Conservation (phyloP, 2,113 vertebrate genomes). For the Dicerorhinus sumatrensis region DNA sequence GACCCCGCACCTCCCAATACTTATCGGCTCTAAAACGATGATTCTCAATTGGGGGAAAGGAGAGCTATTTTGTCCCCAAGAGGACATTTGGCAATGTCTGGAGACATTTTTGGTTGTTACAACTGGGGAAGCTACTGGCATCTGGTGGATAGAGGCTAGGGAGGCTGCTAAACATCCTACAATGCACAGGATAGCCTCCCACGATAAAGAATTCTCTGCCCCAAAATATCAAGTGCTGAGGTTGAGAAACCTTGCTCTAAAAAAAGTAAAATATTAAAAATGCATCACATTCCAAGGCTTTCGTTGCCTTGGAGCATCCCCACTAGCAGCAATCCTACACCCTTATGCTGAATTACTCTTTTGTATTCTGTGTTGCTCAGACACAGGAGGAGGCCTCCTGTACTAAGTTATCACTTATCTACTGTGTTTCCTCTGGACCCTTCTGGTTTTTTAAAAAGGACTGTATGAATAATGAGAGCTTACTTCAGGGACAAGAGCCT, state of each 20-base stretch:
- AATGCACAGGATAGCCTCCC: background rate
- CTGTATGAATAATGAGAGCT: slow-evolving; percentile 63
- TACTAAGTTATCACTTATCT: slow-evolving; percentile 30
- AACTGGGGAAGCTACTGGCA: background rate
- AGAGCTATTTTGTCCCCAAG: background rate
- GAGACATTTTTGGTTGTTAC: background rate
- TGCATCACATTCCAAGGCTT: background rate
- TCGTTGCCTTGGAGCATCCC: background rate
- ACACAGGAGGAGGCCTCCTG: slow-evolving; percentile 33
- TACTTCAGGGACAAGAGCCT: slow-evolving; percentile 63
- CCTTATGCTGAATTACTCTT: slow-evolving; percentile 9
- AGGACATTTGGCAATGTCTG: background rate
- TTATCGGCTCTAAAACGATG: background rate
- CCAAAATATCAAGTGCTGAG: background rate
- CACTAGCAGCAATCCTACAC: background rate
- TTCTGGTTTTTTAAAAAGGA: slow-evolving; percentile 61
- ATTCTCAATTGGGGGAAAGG: background rate
- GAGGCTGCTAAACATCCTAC: background rate
- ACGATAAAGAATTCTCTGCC: background rate
- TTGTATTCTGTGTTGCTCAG: background rate
- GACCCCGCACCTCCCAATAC: background rate
- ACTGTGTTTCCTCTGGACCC: slow-evolving; percentile 48
- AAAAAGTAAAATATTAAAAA: background rate
- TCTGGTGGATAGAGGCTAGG: background rate
- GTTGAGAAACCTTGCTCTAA: background rate